These are phyloP conservation scores for Zaprionus vittiger DNA, from an alignment of 1,140 invertebrate genomes.

Conservation along the genomic window DNA sequence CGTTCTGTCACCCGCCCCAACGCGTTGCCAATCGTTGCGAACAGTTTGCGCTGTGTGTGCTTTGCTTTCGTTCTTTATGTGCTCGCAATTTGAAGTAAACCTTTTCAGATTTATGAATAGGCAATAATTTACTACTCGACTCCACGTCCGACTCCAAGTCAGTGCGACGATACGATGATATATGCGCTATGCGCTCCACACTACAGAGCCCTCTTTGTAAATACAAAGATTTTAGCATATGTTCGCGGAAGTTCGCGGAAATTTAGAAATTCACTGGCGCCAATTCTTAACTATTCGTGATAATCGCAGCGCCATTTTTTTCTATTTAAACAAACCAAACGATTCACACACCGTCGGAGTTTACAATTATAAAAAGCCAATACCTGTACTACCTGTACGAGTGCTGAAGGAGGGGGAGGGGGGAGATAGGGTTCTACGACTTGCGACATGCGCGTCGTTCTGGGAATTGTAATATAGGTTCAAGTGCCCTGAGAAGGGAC, in stretches of 20 bases:
- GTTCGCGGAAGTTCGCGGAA: constrained; percentile 32
- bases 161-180: constrained; percentile 17
- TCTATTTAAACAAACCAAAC: constrained; percentile 27
- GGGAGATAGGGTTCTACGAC: background rate
- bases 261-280: constrained; percentile 31
- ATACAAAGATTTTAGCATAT: background rate
- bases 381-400: background rate
- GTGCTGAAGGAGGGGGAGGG: background rate
- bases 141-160: background rate
- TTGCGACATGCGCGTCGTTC: constrained; percentile 17
- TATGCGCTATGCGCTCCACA: background rate
- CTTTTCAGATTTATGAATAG: constrained; percentile 40
- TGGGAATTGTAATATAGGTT: constrained; percentile 13
- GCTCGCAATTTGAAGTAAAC: constrained; percentile 25
- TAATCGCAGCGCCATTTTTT: constrained; percentile 26
- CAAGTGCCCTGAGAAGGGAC: constrained; percentile 18
- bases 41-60: constrained; percentile 3
- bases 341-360: constrained; percentile 23
- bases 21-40: background rate
- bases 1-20: background rate
- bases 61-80: constrained; percentile 30
- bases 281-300: constrained; percentile 46
- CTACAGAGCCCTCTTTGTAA: background rate
- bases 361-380: background rate
- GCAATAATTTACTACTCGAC: constrained; percentile 32